phyloP scores from a whole-genome alignment of 1,140 invertebrate genomes.

The Sarcophaga peregrina region DNA sequence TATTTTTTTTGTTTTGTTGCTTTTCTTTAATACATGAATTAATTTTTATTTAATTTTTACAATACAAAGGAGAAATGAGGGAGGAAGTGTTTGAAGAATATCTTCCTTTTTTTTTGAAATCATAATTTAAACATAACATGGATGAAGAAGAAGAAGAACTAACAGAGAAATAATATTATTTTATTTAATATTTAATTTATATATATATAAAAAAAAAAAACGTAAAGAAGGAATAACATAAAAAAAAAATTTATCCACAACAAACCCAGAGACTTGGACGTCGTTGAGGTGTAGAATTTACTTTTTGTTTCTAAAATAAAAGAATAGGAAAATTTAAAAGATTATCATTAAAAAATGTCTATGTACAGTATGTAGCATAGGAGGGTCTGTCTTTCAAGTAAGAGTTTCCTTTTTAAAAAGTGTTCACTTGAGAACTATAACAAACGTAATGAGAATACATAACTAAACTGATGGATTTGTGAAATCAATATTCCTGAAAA shows the following conservation, averaged over 20 bases:
- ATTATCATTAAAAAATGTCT: too few species aligned
- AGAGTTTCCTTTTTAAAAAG: too few species aligned
- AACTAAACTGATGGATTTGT: too few species aligned
- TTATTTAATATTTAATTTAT: neutral
- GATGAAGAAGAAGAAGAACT: conserved; percentile 4
- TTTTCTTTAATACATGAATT: neutral
- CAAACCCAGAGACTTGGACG: conserved; percentile 13
- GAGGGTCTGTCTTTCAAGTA: too few species aligned
- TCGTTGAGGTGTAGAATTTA: conserved; percentile 16
- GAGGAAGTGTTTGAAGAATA: conserved; percentile 23
- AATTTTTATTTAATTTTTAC: conserved; percentile 26
- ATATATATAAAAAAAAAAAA: conserved; percentile 28
- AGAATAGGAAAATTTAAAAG: neutral
- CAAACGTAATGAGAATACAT: too few species aligned
- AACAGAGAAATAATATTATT: conserved; percentile 33
- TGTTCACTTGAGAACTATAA: too few species aligned
- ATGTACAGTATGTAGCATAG: too few species aligned
- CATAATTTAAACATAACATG: conserved; percentile 30
- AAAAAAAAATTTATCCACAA: conserved; percentile 34
- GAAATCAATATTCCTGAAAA: too few species aligned
- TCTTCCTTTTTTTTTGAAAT: neutral
- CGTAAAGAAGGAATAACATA: conserved; percentile 38
- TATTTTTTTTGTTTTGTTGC: neutral
- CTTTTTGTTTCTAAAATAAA: conserved; percentile 32
- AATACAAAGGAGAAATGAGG: conserved; percentile 28